Percentiles rank a stretch among this genome's conserved stretches.
These are phyloP conservation scores for Salmo trutta DNA, from an alignment of 2,797 vertebrate genomes.

Conservation along the genomic window DNA sequence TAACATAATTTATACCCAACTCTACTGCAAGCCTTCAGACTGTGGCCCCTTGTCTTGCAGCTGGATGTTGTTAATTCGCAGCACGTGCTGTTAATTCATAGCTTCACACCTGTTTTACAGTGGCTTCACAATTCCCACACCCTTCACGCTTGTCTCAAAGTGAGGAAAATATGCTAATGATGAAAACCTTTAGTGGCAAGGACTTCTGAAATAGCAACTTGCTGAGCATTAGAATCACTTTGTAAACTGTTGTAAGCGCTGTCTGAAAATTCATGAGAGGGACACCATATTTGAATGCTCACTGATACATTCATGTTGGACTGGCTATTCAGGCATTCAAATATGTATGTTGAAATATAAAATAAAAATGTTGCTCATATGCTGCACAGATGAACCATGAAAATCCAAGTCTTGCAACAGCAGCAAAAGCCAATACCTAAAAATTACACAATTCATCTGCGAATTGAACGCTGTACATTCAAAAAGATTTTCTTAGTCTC, in stretches of 20 bases:
- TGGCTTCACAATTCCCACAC: not conserved
- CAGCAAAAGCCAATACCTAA: not conserved
- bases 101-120: not conserved
- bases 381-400: not conserved
- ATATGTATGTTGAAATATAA: not conserved
- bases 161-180: conserved; percentile 1
- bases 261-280: not conserved
- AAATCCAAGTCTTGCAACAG: not conserved
- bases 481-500: not conserved
- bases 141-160: not conserved
- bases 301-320: not conserved
- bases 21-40: not conserved
- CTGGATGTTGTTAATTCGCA: not conserved
- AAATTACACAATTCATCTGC: not conserved
- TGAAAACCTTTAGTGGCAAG: not conserved
- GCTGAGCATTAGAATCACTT: not conserved
- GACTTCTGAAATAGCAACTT: not conserved
- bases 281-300: not conserved
- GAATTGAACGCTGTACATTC: not conserved
- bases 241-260: not conserved
- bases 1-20: not conserved
- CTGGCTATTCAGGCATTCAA: not conserved
- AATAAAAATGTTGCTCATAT: not conserved
- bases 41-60: not conserved
- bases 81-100: not conserved